Evolutionary conservation across 1,140 invertebrate genomes (phyloP).

Genomic region (Drosophila nigrodunni): DNA sequence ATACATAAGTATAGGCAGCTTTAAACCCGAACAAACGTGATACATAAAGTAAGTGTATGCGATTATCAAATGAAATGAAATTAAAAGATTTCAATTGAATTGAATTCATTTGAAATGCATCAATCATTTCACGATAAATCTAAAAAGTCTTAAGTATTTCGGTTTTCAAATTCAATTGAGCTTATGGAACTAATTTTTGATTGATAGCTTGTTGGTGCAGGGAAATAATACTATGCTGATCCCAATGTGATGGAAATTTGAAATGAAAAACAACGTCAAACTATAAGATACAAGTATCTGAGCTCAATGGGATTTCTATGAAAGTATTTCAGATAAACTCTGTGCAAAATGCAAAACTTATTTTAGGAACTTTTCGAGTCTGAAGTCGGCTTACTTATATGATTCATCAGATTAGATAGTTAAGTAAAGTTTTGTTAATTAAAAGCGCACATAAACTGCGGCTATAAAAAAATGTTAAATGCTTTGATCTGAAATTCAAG

Average conservation of each 20-base stretch:
- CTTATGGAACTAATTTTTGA: conserved; percentile 75
- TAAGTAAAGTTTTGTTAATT: conserved; percentile 31
- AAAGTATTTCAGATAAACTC: neutral
- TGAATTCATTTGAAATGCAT: conserved; percentile 48
- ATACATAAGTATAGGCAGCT: conserved; percentile 36
- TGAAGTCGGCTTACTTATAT: too few species aligned
- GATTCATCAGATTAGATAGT: conserved; percentile 31
- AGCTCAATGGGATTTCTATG: neutral
- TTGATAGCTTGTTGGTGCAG: conserved; percentile 46
- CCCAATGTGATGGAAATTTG: neutral
- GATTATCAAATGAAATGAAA: conserved; percentile 46
- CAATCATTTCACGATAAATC: conserved; percentile 61
- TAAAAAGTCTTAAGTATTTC: conserved; percentile 24
- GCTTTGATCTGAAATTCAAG: conserved; percentile 39
- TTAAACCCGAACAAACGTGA: conserved; percentile 56
- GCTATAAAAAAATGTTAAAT: conserved; percentile 31
- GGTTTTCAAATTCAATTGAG: conserved; percentile 48
- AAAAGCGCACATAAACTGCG: conserved; percentile 22
- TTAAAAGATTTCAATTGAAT: conserved; percentile 19
- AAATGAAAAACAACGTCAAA: conserved; percentile 4
- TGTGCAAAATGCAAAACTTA: neutral
- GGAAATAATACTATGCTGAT: neutral
- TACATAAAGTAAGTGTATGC: conserved; percentile 70
- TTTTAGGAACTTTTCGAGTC: too few species aligned
- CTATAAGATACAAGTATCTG: conserved; percentile 5